Evolutionary conservation across 2,888 invertebrate species (phyloP).

Genomic region (Callyntrura guangdongensis): DNA sequence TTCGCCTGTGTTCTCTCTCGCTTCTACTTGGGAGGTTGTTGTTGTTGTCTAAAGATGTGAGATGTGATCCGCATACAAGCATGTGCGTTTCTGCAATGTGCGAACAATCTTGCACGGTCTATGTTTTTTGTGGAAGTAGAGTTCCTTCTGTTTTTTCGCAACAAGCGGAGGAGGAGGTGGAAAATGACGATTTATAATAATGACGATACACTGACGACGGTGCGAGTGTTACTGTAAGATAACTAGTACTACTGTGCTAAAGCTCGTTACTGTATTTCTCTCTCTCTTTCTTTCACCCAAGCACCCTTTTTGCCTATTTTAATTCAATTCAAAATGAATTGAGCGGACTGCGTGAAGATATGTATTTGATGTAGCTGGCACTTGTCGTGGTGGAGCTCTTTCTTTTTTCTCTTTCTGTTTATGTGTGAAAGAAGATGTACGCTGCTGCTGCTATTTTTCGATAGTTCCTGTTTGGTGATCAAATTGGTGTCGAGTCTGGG

Average conservation of each 20-base stretch:
- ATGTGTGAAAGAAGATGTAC: not conserved
- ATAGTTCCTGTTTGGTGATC: slow-evolving; percentile 80
- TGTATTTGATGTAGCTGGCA: not conserved
- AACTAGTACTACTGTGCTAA: not conserved
- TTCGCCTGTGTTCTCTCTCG: slow-evolving; percentile 6
- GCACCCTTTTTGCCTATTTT: not conserved
- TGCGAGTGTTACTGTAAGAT: not conserved
- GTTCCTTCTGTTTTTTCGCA: slow-evolving; percentile 51
- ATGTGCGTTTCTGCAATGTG: slow-evolving; percentile 79
- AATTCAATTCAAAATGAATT: slow-evolving; percentile 58
- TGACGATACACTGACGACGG: not conserved
- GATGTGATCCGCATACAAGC: slow-evolving; percentile 66
- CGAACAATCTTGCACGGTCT: slow-evolving; percentile 48
- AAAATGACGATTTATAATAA: slow-evolving; percentile 28
- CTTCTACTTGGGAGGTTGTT: not conserved
- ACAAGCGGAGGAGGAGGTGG: not conserved
- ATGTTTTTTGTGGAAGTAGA: slow-evolving; percentile 69
- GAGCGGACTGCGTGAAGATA: not conserved
- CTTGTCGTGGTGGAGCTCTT: too few relatives aligned
- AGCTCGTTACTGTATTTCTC: slow-evolving; percentile 20
- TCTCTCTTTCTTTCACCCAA: not conserved
- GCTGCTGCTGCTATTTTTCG: slow-evolving; percentile 61
- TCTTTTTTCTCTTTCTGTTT: not conserved
- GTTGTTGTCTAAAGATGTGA: not conserved
- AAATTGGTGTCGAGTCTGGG: slow-evolving; percentile 78